Evolutionary conservation across 2,113 vertebrate genomes (phyloP), one percentile per base, ranked within the genome.

Genomic region (Euleptes europaea): DNA sequence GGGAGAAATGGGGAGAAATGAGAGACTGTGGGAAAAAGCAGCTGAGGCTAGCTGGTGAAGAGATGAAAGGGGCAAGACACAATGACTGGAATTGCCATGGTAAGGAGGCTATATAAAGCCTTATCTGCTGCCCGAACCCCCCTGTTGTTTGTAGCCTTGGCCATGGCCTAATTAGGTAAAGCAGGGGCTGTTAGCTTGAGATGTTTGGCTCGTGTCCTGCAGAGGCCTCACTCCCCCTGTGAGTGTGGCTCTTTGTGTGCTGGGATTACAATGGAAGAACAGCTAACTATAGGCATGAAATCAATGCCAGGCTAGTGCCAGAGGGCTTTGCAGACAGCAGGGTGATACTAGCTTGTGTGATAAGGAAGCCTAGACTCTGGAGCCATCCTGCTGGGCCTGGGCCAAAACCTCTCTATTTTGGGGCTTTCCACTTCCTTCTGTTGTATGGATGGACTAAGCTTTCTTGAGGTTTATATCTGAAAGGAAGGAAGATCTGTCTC

Each of bases 111-210:
- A 95, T 94, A 95, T 95, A 94, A 96, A 94, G 95, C 90, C 81
- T 87, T 72, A 47, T 11, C 86, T 7, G 13, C 78, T 93, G 91
- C 89, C 91, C 92, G 87, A 89, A 88, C 78, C 84, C 88, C 57
- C 9, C 1, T 72, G 88, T 89, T 88, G 91, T 93, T 91, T 88
- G 89, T 89, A 92, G 90, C 93, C 87, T 69, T 17, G 14, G 78
- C 88, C 91, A 92, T 95, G 70, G 86, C 94, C 95, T 95, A 95
- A 94, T 95, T 96, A 95, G 95, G 95, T 93, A 95, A 95, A 86
- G 88, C 91, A 93, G 87, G 88, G 92, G 90, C 88, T 81, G 91
- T 8, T 51, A 0, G 90, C 63, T 84, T 73, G 94, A 11, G 92
- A 94, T 94, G 92, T 92, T 91, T 94, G 94, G 91, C 91, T 23